Evolutionary conservation across 2,113 vertebrate genomes (phyloP).

Genomic region (Nesoenas mayeri): DNA sequence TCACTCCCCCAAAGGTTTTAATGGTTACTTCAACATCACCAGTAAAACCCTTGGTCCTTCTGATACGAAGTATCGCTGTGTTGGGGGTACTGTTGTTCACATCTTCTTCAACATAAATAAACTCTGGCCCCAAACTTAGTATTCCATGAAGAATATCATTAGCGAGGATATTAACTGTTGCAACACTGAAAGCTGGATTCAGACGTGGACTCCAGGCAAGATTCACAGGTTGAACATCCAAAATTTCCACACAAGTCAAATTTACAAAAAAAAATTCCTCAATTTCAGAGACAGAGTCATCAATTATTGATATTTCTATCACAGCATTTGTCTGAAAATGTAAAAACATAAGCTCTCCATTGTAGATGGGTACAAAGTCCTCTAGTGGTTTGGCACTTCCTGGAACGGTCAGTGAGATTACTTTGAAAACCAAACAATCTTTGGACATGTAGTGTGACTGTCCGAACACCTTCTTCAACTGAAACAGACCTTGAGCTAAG

Average conservation of each 20-base stretch:
- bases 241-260: conserved; percentile 80
- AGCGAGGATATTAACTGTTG: conserved; percentile 82
- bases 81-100: conserved; percentile 60
- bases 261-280: conserved; percentile 89
- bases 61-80: conserved; percentile 78
- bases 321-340: conserved; percentile 75
- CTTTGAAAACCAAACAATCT: conserved; percentile 88
- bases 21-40: conserved; percentile 80
- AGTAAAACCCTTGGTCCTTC: conserved; percentile 77
- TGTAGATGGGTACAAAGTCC: conserved; percentile 81
- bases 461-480: conserved; percentile 81
- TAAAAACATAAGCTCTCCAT: conserved; percentile 81
- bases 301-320: conserved; percentile 82
- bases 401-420: conserved; percentile 79
- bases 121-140: conserved; percentile 86
- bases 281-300: conserved; percentile 84
- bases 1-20: conserved; percentile 81
- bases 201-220: conserved; percentile 76
- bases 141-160: conserved; percentile 82
- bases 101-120: conserved; percentile 83
- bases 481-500: conserved; percentile 79
- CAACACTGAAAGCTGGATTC: conserved; percentile 78
- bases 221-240: conserved; percentile 13
- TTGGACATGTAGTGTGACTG: conserved; percentile 83
- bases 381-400: conserved; percentile 84